phyloP scores from a whole-genome alignment of 2,888 invertebrate species.

The Chrysolina americana region DNA sequence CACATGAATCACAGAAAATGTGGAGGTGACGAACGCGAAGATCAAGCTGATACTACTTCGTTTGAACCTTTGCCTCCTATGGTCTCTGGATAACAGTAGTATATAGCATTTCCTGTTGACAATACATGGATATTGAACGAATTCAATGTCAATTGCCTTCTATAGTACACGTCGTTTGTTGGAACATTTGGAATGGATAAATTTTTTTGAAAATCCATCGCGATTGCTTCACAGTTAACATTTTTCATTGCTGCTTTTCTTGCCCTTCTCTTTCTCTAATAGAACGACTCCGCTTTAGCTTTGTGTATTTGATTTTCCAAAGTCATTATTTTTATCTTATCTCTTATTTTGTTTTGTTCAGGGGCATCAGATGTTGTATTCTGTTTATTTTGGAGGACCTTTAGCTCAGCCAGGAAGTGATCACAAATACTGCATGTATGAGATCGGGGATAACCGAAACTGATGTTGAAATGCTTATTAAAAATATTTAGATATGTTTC shows the following conservation, averaged over 20 bases:
- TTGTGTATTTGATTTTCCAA: slow-evolving; percentile 31
- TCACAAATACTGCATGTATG: slow-evolving; percentile 29
- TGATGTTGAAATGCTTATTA: slow-evolving; percentile 30
- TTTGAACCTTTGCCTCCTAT: slow-evolving; percentile 18
- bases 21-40: not conserved
- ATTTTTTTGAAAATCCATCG: slow-evolving; percentile 30
- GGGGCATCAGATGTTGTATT: slow-evolving; percentile 9
- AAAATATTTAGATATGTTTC: slow-evolving; percentile 37
- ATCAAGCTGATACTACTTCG: slow-evolving; percentile 33
- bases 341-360: slow-evolving; percentile 26
- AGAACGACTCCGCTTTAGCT: slow-evolving; percentile 33
- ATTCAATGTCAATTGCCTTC: slow-evolving; percentile 23
- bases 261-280: slow-evolving; percentile 31
- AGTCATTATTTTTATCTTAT: slow-evolving; percentile 25
- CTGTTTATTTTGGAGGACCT: slow-evolving; percentile 13
- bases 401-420: slow-evolving; percentile 34
- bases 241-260: slow-evolving; percentile 30
- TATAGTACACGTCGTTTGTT: slow-evolving; percentile 23
- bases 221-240: slow-evolving; percentile 23
- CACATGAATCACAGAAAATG: slow-evolving; percentile 30
- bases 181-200: slow-evolving; percentile 26
- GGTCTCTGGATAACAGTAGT: slow-evolving; percentile 24
- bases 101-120: slow-evolving; percentile 25
- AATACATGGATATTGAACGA: slow-evolving; percentile 32
- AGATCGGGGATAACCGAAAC: slow-evolving; percentile 28